Percentiles rank a stretch among this genome's conserved stretches.
phyloP scores from a whole-genome alignment of 2,888 invertebrate genomes.

The Synergus umbraculus region DNA sequence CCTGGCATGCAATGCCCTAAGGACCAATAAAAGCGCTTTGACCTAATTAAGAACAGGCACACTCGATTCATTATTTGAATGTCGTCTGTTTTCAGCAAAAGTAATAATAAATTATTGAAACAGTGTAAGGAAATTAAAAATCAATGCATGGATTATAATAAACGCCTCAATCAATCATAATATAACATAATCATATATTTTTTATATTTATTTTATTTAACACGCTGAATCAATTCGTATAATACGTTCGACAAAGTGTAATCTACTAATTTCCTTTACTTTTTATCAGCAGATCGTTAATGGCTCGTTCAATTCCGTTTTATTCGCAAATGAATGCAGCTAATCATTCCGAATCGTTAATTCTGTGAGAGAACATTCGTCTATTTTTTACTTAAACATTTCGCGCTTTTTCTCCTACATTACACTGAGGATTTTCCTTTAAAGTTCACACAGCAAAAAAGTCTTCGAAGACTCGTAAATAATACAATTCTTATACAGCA shows the following conservation, averaged over 20 bases:
- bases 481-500: background rate
- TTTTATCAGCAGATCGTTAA: background rate
- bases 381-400: background rate
- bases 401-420: background rate
- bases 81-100: background rate
- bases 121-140: too few species aligned
- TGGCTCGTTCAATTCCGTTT: conserved; percentile 4
- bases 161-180: too few species aligned
- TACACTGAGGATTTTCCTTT: background rate
- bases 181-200: too few species aligned
- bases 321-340: background rate
- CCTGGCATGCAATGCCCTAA: conserved; percentile 40
- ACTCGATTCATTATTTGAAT: conserved; percentile 40
- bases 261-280: background rate
- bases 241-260: background rate
- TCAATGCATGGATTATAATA: too few species aligned
- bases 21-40: conserved; percentile 55
- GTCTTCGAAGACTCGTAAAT: background rate
- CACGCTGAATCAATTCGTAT: background rate
- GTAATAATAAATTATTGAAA: background rate
- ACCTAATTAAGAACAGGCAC: conserved; percentile 56
- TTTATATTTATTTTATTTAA: background rate
- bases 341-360: background rate
- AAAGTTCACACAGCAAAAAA: background rate
- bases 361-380: background rate